phyloP scores from a whole-genome alignment of 2,113 vertebrate species.

The Litocranius walleri region DNA sequence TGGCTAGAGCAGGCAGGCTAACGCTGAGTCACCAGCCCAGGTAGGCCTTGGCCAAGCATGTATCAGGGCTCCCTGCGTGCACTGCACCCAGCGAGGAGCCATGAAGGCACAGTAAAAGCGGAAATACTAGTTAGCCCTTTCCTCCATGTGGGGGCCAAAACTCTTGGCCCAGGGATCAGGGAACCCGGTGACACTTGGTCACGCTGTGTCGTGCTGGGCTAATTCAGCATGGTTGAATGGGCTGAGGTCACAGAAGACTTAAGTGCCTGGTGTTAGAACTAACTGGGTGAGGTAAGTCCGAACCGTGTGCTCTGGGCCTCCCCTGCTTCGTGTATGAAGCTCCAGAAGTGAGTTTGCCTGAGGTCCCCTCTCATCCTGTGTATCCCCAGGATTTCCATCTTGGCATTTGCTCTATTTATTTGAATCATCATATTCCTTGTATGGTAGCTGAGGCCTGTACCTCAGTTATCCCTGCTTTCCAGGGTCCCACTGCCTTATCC shows the following conservation, averaged over 20 bases:
- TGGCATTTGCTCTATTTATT: not conserved
- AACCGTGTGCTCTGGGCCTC: fast-evolving
- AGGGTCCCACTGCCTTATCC: not conserved
- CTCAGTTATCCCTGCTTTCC: not conserved
- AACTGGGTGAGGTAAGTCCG: not conserved
- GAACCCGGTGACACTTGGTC: not conserved
- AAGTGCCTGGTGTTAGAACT: not conserved
- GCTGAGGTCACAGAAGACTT: not conserved
- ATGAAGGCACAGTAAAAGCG: not conserved
- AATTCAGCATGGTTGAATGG: not conserved
- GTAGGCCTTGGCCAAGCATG: not conserved
- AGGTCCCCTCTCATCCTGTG: not conserved
- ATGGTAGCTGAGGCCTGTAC: not conserved
- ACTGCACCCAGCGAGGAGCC: not conserved
- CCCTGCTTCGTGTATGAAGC: not conserved
- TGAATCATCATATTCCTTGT: not conserved
- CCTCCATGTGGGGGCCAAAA: not conserved
- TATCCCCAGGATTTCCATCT: not conserved
- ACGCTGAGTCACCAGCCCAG: not conserved
- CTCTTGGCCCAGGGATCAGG: not conserved
- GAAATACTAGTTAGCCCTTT: not conserved
- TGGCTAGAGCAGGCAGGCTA: not conserved
- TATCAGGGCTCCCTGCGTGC: fast-evolving
- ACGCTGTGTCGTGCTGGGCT: not conserved
- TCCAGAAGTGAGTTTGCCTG: not conserved